Evolutionary conservation across 2,888 invertebrate genomes (phyloP).

Genomic region (Pantelozetes paolii): DNA sequence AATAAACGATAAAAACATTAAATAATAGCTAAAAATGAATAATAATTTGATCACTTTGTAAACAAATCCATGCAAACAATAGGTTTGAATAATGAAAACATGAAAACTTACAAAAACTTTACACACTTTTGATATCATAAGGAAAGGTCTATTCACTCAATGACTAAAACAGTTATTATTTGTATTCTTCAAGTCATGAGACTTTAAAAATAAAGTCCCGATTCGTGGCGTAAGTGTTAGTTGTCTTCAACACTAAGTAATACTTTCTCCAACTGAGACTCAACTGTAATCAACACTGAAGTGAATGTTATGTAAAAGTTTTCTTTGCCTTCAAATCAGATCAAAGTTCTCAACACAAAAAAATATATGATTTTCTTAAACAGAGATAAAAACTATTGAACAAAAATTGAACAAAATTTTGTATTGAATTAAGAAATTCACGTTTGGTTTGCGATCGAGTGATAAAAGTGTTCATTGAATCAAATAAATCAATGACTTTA

Average conservation of each 20-base stretch:
- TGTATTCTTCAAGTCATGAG: constrained; percentile 29
- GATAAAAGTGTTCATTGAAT: too few species aligned
- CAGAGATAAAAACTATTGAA: not conserved
- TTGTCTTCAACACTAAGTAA: not conserved
- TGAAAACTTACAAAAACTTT: not conserved
- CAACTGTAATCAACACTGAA: not conserved
- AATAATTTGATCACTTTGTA: not conserved
- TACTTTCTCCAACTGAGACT: not conserved
- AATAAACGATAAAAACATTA: not conserved
- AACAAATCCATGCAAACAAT: not conserved
- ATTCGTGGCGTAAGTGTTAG: not conserved
- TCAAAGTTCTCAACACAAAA: not conserved
- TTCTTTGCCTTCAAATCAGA: constrained; percentile 6
- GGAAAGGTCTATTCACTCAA: not conserved
- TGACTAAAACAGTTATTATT: too few species aligned
- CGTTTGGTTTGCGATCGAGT: too few species aligned
- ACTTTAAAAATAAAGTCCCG: constrained; percentile 21
- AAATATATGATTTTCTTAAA: not conserved
- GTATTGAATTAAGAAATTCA: too few species aligned
- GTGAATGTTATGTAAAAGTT: not conserved
- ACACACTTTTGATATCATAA: not conserved
- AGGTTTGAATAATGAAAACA: not conserved
- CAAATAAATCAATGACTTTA: too few species aligned
- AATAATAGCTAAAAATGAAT: too few species aligned
- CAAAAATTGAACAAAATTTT: too few species aligned